Conservation (phyloP, 2,797 vertebrate genomes). For the Arremon brunneinucha region DNA sequence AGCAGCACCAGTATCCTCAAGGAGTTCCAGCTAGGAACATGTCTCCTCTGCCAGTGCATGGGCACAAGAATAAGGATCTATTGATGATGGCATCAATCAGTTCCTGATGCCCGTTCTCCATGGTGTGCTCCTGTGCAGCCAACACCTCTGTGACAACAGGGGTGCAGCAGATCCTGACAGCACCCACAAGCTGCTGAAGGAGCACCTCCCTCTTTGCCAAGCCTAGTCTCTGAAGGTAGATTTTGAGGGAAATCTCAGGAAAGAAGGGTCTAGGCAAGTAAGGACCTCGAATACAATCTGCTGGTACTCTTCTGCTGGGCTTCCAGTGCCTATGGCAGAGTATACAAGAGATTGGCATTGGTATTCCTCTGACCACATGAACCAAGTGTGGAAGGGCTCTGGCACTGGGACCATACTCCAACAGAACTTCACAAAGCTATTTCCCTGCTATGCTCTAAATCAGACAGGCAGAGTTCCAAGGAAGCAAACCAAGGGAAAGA, state of each 20-base stretch:
- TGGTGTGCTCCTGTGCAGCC: background rate
- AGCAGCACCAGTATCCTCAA: background rate
- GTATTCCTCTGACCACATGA: background rate
- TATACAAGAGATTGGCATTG: background rate
- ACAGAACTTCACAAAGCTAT: background rate
- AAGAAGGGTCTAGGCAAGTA: background rate
- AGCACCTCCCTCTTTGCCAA: background rate
- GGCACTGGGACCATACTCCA: background rate
- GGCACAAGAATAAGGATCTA: fast-evolving
- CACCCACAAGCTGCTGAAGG: background rate
- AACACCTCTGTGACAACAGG: background rate
- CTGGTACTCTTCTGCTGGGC: background rate
- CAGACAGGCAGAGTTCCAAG: background rate
- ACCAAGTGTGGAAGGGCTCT: background rate
- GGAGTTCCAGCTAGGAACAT: background rate
- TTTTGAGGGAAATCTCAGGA: background rate
- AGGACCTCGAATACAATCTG: background rate
- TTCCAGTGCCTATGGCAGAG: background rate
- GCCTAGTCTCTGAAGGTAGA: background rate
- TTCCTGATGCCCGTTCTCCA: background rate
- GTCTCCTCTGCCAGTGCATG: background rate
- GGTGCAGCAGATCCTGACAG: background rate
- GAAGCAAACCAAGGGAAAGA: background rate
- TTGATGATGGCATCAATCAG: fast-evolving
- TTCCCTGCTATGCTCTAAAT: background rate